A percentile compares a stretch with the other conserved stretches of the same genome.
Evolutionary conservation across 2,113 vertebrate genomes (phyloP).

Genomic region (Alosa alosa): DNA sequence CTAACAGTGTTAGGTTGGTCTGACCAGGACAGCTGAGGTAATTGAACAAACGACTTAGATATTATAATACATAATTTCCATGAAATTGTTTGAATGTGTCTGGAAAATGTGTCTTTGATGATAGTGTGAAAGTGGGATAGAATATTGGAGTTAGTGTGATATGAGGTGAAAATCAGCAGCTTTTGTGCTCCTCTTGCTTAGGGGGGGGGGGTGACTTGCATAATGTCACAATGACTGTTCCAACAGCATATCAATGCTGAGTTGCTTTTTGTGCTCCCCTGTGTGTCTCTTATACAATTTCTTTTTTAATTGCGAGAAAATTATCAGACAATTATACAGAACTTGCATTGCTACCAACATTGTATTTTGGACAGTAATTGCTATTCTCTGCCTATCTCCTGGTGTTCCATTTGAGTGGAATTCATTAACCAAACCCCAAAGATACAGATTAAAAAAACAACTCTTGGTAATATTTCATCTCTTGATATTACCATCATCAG

Average conservation of each 20-base stretch:
- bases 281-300: background rate
- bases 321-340: slow-evolving; percentile 9
- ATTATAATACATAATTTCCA: background rate
- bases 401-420: background rate
- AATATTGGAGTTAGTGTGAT: background rate
- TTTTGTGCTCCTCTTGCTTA: background rate
- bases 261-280: background rate
- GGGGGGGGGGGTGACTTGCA: background rate
- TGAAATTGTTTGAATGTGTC: background rate
- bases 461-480: background rate
- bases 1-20: background rate
- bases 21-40: background rate
- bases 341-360: background rate
- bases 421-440: background rate
- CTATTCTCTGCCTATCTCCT: background rate
- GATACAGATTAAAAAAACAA: background rate
- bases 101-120: background rate
- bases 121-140: background rate
- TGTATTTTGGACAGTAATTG: slow-evolving; percentile 16
- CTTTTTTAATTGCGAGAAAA: slow-evolving; percentile 3
- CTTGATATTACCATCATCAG: background rate
- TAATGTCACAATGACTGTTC: background rate
- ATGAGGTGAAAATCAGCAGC: background rate
- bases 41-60: background rate
- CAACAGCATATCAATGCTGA: background rate